phyloP scores from a whole-genome alignment of 2,797 vertebrate genomes.

The Myotis planiceps region DNA sequence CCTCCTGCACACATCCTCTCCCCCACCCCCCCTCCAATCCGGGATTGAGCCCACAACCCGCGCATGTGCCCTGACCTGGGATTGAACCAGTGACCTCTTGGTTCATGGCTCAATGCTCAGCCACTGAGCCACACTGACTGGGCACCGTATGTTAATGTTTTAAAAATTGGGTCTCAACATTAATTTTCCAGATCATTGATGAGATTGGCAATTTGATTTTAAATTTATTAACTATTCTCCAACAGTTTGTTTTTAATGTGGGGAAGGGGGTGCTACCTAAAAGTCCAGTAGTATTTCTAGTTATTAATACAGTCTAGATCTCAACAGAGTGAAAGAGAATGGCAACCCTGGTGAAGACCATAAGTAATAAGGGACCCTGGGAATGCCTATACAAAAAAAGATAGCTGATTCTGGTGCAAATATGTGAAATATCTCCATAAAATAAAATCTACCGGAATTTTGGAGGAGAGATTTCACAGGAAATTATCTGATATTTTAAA shows the following conservation, averaged over 20 bases:
- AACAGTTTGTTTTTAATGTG: not conserved
- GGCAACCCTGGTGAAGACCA: not conserved
- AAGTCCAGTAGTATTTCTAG: not conserved
- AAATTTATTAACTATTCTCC: not conserved
- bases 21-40: too few relatives aligned
- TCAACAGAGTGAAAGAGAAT: not conserved
- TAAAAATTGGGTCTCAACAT: conserved; percentile 4
- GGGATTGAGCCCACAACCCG: too few relatives aligned
- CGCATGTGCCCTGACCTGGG: too few relatives aligned
- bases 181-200: conserved; percentile 17
- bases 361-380: not conserved
- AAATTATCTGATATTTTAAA: not conserved
- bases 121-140: too few relatives aligned
- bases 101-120: too few relatives aligned
- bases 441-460: not conserved
- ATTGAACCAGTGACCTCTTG: too few relatives aligned
- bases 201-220: conserved; percentile 36
- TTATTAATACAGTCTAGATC: not conserved
- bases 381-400: not conserved
- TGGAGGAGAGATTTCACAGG: not conserved
- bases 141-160: not conserved
- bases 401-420: not conserved
- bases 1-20: too few relatives aligned
- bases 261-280: not conserved
- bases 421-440: not conserved